Evolutionary conservation across 2,888 invertebrate species (phyloP).

Genomic region (Yponomeuta plumbellus): DNA sequence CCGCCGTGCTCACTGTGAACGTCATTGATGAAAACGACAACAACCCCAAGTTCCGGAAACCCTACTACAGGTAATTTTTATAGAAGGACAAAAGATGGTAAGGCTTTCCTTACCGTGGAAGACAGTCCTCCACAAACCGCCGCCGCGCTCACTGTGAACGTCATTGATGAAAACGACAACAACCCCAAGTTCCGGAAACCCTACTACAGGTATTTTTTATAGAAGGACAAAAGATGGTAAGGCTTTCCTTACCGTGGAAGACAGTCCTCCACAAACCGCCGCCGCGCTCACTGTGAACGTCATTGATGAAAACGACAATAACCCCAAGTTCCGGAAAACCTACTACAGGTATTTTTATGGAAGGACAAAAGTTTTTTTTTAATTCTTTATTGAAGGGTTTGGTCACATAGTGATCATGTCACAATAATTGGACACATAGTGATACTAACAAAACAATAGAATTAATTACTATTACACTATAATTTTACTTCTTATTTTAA

Average conservation of each 20-base stretch:
- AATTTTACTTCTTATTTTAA: too few relatives aligned
- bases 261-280: conserved; percentile 81
- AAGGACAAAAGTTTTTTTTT: too few relatives aligned
- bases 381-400: too few relatives aligned
- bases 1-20: conserved; percentile 83
- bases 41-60: conserved; percentile 78
- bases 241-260: conserved; percentile 82
- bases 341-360: too few relatives aligned
- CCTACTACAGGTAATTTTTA: too few relatives aligned
- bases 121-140: conserved; percentile 82
- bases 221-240: too few relatives aligned
- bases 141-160: conserved; percentile 83
- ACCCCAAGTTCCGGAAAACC: conserved; percentile 78
- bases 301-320: conserved; percentile 92
- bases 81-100: conserved; percentile 80
- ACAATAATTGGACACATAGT: too few relatives aligned
- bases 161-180: conserved; percentile 94
- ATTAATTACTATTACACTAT: too few relatives aligned
- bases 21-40: conserved; percentile 94
- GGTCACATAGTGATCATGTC: too few relatives aligned
- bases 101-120: conserved; percentile 84
- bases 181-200: conserved; percentile 78
- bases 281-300: conserved; percentile 84
- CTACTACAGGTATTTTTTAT: too few relatives aligned
- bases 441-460: too few relatives aligned